A percentile compares a stretch with the other conserved stretches of the same genome.
phyloP scores from a whole-genome alignment of 2,113 vertebrate genomes.

The Naja naja region DNA sequence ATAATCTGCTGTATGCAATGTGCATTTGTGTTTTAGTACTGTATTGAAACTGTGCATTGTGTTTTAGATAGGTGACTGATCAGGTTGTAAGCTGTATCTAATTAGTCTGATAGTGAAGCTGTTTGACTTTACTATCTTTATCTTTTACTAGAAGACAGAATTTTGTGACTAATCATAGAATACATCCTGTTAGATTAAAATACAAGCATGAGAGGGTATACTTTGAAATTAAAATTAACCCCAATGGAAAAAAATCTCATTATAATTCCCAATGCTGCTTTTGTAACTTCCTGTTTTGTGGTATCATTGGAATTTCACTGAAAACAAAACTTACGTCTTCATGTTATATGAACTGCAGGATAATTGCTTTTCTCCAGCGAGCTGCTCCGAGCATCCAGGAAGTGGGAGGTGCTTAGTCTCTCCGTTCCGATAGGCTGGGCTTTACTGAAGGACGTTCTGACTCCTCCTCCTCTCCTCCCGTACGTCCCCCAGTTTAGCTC shows the following conservation, averaged over 20 bases:
- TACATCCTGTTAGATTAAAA: neutral
- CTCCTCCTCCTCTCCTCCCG: no score
- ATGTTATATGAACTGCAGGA: neutral
- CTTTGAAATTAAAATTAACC: neutral
- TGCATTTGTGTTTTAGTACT: neutral
- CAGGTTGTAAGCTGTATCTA: neutral
- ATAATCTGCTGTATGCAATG: neutral
- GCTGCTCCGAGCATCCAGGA: no score
- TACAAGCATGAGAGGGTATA: neutral
- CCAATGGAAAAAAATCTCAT: neutral
- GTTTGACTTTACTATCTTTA: neutral
- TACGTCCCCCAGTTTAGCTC: no score
- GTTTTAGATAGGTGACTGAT: neutral
- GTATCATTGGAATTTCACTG: neutral
- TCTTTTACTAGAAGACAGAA: neutral
- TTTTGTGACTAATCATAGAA: neutral
- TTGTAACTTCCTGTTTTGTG: neutral
- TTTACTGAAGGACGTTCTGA: no score
- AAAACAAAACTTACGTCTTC: neutral
- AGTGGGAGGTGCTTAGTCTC: no score
- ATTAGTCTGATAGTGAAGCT: neutral
- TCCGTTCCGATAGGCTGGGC: no score
- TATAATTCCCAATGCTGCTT: neutral
- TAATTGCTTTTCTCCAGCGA: neutral
- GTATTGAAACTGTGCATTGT: neutral